These are phyloP conservation scores for Actinia tenebrosa DNA, from an alignment of 64 coral and sea anemone genomes.

Conservation along the genomic window DNA sequence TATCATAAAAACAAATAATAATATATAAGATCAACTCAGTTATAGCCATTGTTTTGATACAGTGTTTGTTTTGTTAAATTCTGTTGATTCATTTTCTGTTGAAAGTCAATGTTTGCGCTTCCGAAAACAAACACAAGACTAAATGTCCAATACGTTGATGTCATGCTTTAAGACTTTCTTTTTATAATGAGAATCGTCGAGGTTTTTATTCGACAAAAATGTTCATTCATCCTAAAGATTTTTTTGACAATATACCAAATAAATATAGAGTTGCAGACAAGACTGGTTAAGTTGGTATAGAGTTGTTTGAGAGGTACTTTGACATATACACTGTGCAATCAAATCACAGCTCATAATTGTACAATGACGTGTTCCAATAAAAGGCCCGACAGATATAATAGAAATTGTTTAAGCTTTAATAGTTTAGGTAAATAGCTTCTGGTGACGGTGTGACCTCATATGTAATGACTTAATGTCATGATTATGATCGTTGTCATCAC, in stretches of 20 bases:
- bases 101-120: background rate
- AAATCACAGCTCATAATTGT: background rate
- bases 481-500: too few relatives aligned
- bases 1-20: background rate
- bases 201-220: background rate
- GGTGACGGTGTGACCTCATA: background rate
- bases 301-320: background rate
- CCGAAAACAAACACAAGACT: background rate
- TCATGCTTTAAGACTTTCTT: background rate
- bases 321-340: background rate
- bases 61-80: background rate
- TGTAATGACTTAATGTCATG: background rate
- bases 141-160: background rate
- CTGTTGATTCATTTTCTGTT: background rate
- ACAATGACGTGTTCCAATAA: background rate
- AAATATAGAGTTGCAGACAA: background rate
- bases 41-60: background rate
- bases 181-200: background rate
- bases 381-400: background rate
- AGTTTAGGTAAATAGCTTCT: background rate
- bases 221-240: background rate
- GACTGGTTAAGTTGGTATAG: background rate
- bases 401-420: background rate
- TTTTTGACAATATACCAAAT: background rate
- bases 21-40: background rate